Evolutionary conservation across 2,888 invertebrate species (phyloP).

Genomic region (Apotomis capreana): DNA sequence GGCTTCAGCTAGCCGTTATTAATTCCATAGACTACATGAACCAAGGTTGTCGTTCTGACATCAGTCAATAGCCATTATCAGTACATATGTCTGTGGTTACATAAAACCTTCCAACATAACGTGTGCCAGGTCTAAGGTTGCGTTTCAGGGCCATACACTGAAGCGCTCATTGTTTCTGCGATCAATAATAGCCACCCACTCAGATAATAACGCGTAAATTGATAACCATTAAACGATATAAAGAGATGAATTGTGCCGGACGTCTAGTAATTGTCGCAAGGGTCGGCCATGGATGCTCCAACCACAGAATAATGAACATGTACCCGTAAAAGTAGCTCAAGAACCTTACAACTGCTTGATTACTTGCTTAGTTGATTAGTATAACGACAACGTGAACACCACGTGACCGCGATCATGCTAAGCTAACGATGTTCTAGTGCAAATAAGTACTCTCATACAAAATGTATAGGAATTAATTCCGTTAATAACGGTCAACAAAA

Average conservation of each 20-base stretch:
- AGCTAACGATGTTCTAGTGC: conserved; percentile 22
- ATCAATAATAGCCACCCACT: conserved; percentile 42
- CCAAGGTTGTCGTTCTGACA: conserved; percentile 36
- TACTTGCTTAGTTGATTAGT: conserved; percentile 12
- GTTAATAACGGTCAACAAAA: conserved; percentile 60
- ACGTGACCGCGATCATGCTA: conserved; percentile 14
- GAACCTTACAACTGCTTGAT: conserved; percentile 19
- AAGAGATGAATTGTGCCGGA: conserved; percentile 37
- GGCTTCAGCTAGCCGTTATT: conserved; percentile 15
- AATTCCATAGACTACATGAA: conserved; percentile 11
- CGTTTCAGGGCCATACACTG: conserved; percentile 50
- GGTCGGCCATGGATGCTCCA: conserved; percentile 25
- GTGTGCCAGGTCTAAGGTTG: conserved; percentile 45
- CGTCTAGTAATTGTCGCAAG: conserved; percentile 36
- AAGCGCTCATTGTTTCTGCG: conserved; percentile 49
- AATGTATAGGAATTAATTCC: conserved; percentile 47
- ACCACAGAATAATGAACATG: conserved; percentile 14
- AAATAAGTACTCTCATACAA: conserved; percentile 30
- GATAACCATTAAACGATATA: conserved; percentile 38
- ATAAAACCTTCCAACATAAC: conserved; percentile 41
- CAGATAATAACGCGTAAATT: conserved; percentile 41
- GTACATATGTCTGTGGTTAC: conserved; percentile 40
- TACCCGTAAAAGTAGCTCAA: conserved; percentile 12
- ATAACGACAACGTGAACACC: conserved; percentile 26
- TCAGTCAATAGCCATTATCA: conserved; percentile 41